A percentile compares a stretch with the other conserved stretches of the same genome.
Evolutionary conservation across 2,888 invertebrate genomes (phyloP).

Genomic region (Orthosia cruda): DNA sequence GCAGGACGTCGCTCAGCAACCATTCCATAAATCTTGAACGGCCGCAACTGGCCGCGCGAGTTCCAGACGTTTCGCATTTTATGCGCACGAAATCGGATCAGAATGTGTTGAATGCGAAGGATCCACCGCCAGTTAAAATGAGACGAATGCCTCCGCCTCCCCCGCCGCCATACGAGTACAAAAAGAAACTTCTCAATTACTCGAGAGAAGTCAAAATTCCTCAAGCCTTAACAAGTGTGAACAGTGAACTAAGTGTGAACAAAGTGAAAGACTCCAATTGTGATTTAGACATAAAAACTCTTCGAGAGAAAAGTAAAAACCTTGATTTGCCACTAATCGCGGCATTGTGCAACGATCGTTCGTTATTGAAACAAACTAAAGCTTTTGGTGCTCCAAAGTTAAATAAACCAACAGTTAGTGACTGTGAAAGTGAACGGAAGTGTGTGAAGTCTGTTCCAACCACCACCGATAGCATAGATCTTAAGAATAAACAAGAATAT

Average conservation of each 20-base stretch:
- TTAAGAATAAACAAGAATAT: conserved; percentile 87
- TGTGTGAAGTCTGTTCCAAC: conserved; percentile 86
- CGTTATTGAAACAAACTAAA: conserved; percentile 97
- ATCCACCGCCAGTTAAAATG: conserved; percentile 89
- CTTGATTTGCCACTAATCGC: conserved; percentile 98
- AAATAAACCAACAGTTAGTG: conserved; percentile 84
- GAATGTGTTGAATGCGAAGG: conserved; percentile 93
- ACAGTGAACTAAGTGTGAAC: conserved; percentile 80
- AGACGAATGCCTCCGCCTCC: conserved; percentile 91
- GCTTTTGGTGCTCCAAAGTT: conserved; percentile 95
- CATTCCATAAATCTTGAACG: conserved; percentile 93
- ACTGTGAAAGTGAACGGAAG: conserved; percentile 88
- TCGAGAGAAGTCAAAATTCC: conserved; percentile 81
- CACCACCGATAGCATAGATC: conserved; percentile 88
- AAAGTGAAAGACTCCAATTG: conserved; percentile 88
- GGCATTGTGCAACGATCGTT: conserved; percentile 98
- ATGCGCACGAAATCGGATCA: conserved; percentile 95
- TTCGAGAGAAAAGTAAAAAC: conserved; percentile 97
- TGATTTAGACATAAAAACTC: conserved; percentile 95
- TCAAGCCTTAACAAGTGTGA: conserved; percentile 72
- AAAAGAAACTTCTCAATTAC: conserved; percentile 92
- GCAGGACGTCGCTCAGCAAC: conserved; percentile 92
- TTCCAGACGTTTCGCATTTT: conserved; percentile 90
- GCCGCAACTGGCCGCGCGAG: conserved; percentile 92
- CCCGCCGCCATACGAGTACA: conserved; percentile 90